These are phyloP conservation scores for Drosophila macrospina DNA, from an alignment of 2,888 invertebrate species.

Conservation along the genomic window DNA sequence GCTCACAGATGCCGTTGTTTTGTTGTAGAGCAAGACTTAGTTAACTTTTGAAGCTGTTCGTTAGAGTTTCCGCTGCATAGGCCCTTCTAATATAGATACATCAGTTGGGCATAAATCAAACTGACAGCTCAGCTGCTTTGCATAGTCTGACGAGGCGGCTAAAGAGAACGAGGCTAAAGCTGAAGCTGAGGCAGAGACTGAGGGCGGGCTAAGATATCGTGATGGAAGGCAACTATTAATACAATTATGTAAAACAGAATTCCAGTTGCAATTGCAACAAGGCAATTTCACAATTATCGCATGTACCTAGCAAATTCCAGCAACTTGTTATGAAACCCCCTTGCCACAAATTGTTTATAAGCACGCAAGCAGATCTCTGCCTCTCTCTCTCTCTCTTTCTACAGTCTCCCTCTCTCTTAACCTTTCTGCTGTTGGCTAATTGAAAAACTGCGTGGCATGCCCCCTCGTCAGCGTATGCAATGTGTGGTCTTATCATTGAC, in stretches of 20 bases:
- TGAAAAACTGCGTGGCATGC: conserved; percentile 62
- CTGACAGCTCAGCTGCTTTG: conserved; percentile 44
- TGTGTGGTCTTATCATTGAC: conserved; percentile 73
- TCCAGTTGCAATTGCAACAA: conserved; percentile 43
- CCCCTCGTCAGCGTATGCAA: conserved; percentile 11
- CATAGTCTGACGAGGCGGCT: conserved; percentile 10
- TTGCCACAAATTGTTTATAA: conserved; percentile 50
- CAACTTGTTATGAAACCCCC: conserved; percentile 51
- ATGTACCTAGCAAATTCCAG: conserved; percentile 63
- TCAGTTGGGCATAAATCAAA: conserved; percentile 39
- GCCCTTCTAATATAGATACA: conserved; percentile 36
- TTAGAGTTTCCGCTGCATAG: not conserved
- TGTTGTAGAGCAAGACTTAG: not conserved
- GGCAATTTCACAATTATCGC: conserved; percentile 68
- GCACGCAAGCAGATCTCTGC: conserved; percentile 48
- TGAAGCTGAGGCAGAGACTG: not conserved
- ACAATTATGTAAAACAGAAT: conserved; percentile 71
- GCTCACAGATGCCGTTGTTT: not conserved
- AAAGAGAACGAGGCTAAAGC: conserved; percentile 9
- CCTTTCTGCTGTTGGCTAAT: conserved; percentile 46
- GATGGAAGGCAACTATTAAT: conserved; percentile 52
- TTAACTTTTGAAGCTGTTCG: not conserved
- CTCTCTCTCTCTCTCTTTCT: not conserved
- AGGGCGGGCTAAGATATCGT: conserved; percentile 22
- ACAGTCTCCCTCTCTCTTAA: conserved; percentile 3